Conservation (phyloP, 2,797 vertebrate genomes). For the Hybognathus amarus region DNA sequence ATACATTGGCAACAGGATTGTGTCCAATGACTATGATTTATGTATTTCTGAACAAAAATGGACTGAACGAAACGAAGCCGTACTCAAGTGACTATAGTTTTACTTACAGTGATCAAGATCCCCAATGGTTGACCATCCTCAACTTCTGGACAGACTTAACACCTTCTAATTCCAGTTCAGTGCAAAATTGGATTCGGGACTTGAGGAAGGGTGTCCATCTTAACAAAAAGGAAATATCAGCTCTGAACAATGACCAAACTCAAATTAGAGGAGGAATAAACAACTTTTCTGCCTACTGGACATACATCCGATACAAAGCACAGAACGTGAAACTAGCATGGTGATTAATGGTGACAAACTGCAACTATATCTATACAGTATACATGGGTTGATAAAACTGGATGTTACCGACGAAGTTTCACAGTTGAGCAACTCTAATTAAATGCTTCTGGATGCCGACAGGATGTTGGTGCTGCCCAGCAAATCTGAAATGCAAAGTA, state of each 20-base stretch:
- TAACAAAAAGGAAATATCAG: not conserved
- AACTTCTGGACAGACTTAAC: constrained; percentile 23
- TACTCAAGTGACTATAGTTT: not conserved
- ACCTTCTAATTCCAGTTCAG: constrained; percentile 55
- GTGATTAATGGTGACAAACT: constrained; percentile 10
- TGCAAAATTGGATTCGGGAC: constrained; percentile 27
- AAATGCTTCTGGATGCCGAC: constrained; percentile 1
- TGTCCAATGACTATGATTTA: not conserved
- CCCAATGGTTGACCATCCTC: not conserved
- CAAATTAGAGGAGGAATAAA: not conserved
- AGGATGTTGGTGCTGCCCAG: constrained; percentile 5
- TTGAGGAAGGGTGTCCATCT: not conserved
- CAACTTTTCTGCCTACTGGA: not conserved
- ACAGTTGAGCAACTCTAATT: constrained; percentile 1
- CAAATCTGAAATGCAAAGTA: constrained; percentile 13
- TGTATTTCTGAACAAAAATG: constrained; percentile 26
- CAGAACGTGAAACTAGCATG: constrained; percentile 30
- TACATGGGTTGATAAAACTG: constrained; percentile 4
- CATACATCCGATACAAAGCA: constrained; percentile 5
- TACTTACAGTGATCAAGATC: constrained; percentile 5
- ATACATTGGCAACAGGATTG: not conserved
- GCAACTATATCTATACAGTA: constrained; percentile 6
- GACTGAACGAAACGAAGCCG: not conserved
- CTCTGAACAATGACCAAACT: not conserved
- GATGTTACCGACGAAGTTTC: not conserved